Percentiles rank a stretch among this genome's conserved stretches.
phyloP scores from a whole-genome alignment of 2,888 invertebrate species.

The Conchocele bisecta region DNA sequence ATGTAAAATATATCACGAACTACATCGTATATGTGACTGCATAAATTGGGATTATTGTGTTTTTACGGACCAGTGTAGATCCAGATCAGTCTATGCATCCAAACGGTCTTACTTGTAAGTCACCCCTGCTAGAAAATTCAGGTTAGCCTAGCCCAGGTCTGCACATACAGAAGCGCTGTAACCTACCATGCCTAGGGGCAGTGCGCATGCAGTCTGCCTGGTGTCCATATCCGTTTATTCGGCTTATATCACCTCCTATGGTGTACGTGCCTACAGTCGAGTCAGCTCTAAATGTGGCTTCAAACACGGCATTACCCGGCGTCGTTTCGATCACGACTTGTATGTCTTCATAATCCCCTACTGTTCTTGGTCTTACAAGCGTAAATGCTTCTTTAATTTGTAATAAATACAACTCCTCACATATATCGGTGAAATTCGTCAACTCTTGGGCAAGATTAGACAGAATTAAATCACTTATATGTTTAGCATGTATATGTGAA shows the following conservation, averaged over 20 bases:
- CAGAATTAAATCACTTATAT: slow-evolving; percentile 86
- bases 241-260: slow-evolving; percentile 87
- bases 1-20: too few species aligned
- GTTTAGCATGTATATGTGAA: slow-evolving; percentile 85
- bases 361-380: slow-evolving; percentile 60
- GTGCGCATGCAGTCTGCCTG: slow-evolving; percentile 82
- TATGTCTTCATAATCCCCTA: slow-evolving; percentile 77
- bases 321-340: slow-evolving; percentile 86
- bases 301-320: slow-evolving; percentile 90
- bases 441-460: slow-evolving; percentile 87
- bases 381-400: slow-evolving; percentile 88
- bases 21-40: too few species aligned
- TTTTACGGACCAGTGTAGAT: too few species aligned
- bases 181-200: too few species aligned
- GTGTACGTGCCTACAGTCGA: slow-evolving; percentile 78
- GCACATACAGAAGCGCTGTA: too few species aligned
- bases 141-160: too few species aligned
- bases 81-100: too few species aligned
- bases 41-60: too few species aligned
- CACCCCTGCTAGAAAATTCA: too few species aligned
- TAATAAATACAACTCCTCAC: slow-evolving; percentile 85
- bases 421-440: slow-evolving; percentile 66
- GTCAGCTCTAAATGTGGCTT: slow-evolving; percentile 88
- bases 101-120: too few species aligned
- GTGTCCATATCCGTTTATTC: slow-evolving; percentile 82